Conservation (phyloP, 2,888 invertebrate species). For the Mesorhabditis belari region DNA sequence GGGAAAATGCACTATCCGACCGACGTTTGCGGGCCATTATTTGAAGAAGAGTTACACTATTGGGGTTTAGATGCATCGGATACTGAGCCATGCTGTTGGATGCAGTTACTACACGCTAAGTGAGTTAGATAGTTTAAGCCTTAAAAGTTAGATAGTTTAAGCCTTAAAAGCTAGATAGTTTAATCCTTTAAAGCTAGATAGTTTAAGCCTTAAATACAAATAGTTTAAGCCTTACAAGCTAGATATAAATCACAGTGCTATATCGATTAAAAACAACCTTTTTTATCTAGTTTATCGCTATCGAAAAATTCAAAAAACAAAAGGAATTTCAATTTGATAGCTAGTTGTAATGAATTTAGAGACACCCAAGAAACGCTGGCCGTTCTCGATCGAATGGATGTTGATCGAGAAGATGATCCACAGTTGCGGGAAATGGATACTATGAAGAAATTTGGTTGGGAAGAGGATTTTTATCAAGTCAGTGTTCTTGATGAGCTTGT, state of each 20-base stretch:
- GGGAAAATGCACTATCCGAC: conserved; percentile 85
- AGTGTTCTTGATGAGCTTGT: no score
- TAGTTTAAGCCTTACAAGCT: no score
- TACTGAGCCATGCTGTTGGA: conserved; percentile 99
- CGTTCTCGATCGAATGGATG: conserved; percentile 88
- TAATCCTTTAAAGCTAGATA: no score
- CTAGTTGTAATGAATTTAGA: conserved; percentile 54
- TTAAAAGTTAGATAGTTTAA: no score
- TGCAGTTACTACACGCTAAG: conserved; percentile 59
- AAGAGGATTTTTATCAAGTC: conserved; percentile 84
- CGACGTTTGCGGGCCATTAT: conserved; percentile 95
- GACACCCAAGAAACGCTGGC: conserved; percentile 98
- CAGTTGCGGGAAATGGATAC: conserved; percentile 72
- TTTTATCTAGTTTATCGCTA: no score
- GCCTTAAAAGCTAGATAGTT: no score
- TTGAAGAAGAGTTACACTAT: conserved; percentile 89
- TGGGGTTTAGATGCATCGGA: conserved; percentile 99
- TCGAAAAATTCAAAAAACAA: no score
- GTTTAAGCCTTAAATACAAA: no score
- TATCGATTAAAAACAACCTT: no score
- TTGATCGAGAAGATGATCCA: conserved; percentile 63
- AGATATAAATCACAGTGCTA: no score
- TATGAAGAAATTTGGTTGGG: conserved; percentile 76
- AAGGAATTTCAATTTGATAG: not conserved
- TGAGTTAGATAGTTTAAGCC: no score